A percentile compares a stretch with the other conserved stretches of the same genome.
Evolutionary conservation across 2,797 vertebrate species (phyloP).

Genomic region (Epinephelus malabaricus): DNA sequence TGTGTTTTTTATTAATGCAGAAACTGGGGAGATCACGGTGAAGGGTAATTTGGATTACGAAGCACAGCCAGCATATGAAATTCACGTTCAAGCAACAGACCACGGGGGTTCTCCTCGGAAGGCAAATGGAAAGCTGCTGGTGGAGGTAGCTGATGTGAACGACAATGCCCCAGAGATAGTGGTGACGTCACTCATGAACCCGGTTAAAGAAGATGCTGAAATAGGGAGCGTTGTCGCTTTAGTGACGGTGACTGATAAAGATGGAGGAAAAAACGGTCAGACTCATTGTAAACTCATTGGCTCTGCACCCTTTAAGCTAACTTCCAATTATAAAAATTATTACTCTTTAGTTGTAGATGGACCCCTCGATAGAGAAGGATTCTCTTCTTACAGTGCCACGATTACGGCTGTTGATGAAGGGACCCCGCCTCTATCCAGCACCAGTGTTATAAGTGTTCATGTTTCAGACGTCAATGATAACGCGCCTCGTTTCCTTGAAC

Average conservation of each 20-base stretch:
- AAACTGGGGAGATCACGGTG: conserved; percentile 69
- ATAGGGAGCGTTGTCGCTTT: conserved; percentile 83
- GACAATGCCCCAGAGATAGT: conserved; percentile 83
- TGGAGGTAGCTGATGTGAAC: conserved; percentile 83
- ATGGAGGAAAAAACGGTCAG: conserved; percentile 83
- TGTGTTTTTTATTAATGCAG: conserved; percentile 72
- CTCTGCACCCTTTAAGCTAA: conserved; percentile 75
- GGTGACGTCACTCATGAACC: conserved; percentile 83
- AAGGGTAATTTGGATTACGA: conserved; percentile 73
- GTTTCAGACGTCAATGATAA: conserved; percentile 90
- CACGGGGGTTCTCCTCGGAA: conserved; percentile 44
- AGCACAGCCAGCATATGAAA: conserved; percentile 65
- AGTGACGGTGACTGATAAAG: conserved; percentile 85
- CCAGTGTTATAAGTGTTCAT: conserved; percentile 70
- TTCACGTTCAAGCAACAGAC: conserved; percentile 78
- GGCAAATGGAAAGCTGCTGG: conserved; percentile 77
- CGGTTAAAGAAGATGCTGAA: conserved; percentile 83
- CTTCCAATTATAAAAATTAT: conserved; percentile 88
- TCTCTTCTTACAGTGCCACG: conserved; percentile 88
- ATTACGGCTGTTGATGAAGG: conserved; percentile 90
- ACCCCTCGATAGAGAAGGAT: conserved; percentile 88
- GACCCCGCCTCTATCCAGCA: conserved; percentile 79
- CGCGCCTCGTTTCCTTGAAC: conserved; percentile 73
- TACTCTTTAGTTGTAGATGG: conserved; percentile 91
- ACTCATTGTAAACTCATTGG: conserved; percentile 70